These are phyloP conservation scores for Pollenia labialis DNA, from an alignment of 2,888 invertebrate genomes.

Conservation along the genomic window DNA sequence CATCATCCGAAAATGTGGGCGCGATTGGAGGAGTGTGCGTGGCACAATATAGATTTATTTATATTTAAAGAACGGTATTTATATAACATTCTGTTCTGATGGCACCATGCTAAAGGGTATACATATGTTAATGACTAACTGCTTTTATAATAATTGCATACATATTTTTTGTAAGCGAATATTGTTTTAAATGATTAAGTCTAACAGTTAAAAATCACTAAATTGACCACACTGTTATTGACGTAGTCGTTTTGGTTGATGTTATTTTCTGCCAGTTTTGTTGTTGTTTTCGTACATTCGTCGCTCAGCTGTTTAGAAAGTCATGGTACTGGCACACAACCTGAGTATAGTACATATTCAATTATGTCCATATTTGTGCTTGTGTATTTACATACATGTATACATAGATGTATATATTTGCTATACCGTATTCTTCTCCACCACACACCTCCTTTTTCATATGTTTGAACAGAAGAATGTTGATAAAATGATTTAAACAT, in stretches of 20 bases:
- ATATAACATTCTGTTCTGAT: too few relatives aligned
- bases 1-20: too few relatives aligned
- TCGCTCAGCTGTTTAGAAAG: slow-evolving; percentile 77
- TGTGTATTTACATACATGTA: background rate
- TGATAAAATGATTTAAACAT: slow-evolving; percentile 19
- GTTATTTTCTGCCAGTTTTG: slow-evolving; percentile 35
- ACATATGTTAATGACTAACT: background rate
- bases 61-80: too few relatives aligned
- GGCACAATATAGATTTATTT: too few relatives aligned
- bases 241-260: slow-evolving; percentile 59
- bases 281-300: slow-evolving; percentile 53
- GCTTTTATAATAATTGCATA: background rate
- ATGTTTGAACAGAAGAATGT: slow-evolving; percentile 1
- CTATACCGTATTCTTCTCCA: slow-evolving; percentile 35
- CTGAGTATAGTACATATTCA: slow-evolving; percentile 58
- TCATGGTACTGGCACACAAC: slow-evolving; percentile 70
- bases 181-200: too few relatives aligned
- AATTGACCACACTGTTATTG: slow-evolving; percentile 36
- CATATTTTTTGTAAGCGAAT: too few relatives aligned
- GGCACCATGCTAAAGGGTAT: too few relatives aligned
- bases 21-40: too few relatives aligned
- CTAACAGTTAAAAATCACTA: background rate
- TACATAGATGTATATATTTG: background rate
- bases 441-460: slow-evolving; percentile 48
- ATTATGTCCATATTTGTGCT: slow-evolving; percentile 11